Percentiles rank a stretch among this genome's conserved stretches.
phyloP scores from a whole-genome alignment of 2,797 vertebrate species.

The Rhinogobio ventralis region DNA sequence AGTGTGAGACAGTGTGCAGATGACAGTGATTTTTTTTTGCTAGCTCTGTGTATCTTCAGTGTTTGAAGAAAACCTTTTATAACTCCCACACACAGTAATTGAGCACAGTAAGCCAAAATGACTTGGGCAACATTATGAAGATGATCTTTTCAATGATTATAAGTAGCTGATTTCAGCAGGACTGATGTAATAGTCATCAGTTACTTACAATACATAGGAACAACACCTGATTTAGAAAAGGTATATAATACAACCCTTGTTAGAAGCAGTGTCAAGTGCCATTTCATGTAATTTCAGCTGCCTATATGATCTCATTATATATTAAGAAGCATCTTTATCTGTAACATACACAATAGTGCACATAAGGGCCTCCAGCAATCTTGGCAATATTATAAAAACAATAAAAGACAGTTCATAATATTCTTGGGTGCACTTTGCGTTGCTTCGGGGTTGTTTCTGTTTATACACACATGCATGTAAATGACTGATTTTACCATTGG shows the following conservation, averaged over 20 bases:
- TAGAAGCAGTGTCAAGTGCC: constrained; percentile 6
- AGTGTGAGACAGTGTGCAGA: neutral
- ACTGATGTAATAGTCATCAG: neutral
- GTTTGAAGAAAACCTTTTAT: neutral
- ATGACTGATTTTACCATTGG: constrained; percentile 35
- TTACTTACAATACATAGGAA: neutral
- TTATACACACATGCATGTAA: constrained; percentile 43
- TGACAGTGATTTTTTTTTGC: neutral
- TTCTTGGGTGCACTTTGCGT: constrained; percentile 24
- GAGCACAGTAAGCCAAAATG: neutral
- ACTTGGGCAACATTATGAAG: neutral
- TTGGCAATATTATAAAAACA: constrained; percentile 53
- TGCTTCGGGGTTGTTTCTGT: constrained; percentile 40
- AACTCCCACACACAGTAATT: neutral
- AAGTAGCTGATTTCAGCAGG: neutral
- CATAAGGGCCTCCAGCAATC: constrained; percentile 27
- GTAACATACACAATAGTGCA: constrained; percentile 34
- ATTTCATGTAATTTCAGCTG: constrained; percentile 9
- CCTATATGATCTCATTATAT: constrained; percentile 16
- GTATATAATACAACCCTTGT: neutral
- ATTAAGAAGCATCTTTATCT: constrained; percentile 42
- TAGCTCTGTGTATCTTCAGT: neutral
- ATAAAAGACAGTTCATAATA: constrained; percentile 49
- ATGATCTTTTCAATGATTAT: neutral
- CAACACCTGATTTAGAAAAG: neutral